Percentiles rank a stretch among this genome's conserved stretches.
phyloP scores from a whole-genome alignment of 2,797 vertebrate genomes.

The Gouania willdenowi region DNA sequence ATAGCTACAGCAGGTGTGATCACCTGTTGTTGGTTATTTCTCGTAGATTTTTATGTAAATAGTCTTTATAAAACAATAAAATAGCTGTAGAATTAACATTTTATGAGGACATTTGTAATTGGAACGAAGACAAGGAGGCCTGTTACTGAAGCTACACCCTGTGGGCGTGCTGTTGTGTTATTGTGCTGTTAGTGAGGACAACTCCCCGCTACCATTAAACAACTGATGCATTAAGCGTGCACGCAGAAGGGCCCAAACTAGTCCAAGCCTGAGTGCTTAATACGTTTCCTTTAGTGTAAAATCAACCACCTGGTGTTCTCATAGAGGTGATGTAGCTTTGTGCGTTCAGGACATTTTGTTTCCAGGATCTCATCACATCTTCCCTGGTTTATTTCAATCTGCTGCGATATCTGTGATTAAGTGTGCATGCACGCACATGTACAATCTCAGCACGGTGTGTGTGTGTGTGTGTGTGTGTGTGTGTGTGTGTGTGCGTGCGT shows the following conservation, averaged over 20 bases:
- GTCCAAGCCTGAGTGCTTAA: too few relatives aligned
- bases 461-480: too few relatives aligned
- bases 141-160: conserved; percentile 3
- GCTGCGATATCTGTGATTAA: not conserved
- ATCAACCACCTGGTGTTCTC: conserved; percentile 17
- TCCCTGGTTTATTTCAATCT: conserved; percentile 8
- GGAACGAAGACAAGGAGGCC: conserved; percentile 17
- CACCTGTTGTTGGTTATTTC: not conserved
- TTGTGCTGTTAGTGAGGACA: conserved; percentile 12
- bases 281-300: not conserved
- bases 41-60: too few relatives aligned
- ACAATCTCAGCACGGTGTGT: too few relatives aligned
- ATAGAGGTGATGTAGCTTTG: conserved; percentile 14
- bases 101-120: conserved; percentile 12
- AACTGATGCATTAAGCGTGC: too few relatives aligned
- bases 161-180: conserved; percentile 11
- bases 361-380: not conserved
- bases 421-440: too few relatives aligned
- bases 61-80: not conserved
- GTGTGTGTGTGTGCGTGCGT: too few relatives aligned
- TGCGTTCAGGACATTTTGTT: too few relatives aligned
- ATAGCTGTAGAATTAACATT: conserved; percentile 4
- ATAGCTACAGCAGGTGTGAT: not conserved
- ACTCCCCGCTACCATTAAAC: conserved; percentile 3
- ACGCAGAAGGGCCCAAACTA: too few relatives aligned